Conservation (phyloP, 2,888 invertebrate species). For the Mesorhabditis sp. region DNA sequence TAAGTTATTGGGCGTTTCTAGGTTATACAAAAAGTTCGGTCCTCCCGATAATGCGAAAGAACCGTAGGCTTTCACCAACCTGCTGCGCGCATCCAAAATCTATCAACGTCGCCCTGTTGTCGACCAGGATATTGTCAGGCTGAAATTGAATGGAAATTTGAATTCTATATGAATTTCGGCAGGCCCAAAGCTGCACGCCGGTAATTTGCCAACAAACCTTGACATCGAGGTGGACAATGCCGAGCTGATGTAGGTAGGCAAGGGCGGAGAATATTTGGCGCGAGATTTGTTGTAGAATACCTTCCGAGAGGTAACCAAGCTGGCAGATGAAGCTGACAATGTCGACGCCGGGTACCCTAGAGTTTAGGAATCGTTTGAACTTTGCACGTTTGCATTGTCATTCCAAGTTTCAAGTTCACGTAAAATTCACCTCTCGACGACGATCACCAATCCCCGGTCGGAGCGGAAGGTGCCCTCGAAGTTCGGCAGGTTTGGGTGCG, state of each 20-base stretch:
- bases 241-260: conserved; percentile 17
- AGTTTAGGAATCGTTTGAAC: too few species aligned
- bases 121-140: conserved; percentile 24
- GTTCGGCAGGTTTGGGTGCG: not conserved
- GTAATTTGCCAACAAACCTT: conserved; percentile 8
- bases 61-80: not conserved
- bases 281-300: conserved; percentile 20
- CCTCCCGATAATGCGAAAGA: too few species aligned
- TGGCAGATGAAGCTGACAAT: conserved; percentile 12
- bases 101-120: conserved; percentile 8
- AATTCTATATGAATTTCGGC: too few species aligned
- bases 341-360: conserved; percentile 7
- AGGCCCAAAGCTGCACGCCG: too few species aligned
- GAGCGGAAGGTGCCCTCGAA: not conserved
- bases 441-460: not conserved
- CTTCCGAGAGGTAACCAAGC: conserved; percentile 21
- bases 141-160: conserved; percentile 9
- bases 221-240: conserved; percentile 20
- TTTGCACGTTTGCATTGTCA: too few species aligned
- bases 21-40: too few species aligned
- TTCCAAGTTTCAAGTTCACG: not conserved
- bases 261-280: conserved; percentile 18
- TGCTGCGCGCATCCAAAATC: conserved; percentile 9
- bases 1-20: too few species aligned
- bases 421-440: not conserved